phyloP scores from a whole-genome alignment of 2,797 vertebrate species.

The Petrocephalus sullivani region DNA sequence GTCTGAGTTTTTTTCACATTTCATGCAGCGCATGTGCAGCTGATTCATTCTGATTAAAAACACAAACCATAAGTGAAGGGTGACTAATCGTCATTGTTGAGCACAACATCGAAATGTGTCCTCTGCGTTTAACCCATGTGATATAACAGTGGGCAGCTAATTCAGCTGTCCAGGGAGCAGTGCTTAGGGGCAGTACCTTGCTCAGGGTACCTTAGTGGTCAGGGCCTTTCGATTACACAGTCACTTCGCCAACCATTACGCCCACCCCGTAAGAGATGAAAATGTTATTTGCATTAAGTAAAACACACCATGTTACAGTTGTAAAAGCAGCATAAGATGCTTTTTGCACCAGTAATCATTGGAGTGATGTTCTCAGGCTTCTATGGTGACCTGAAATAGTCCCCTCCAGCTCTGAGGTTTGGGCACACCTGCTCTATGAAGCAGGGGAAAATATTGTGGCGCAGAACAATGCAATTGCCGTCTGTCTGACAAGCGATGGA shows the following conservation, averaged over 20 bases:
- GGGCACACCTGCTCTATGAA: constrained; percentile 28
- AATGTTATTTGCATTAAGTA: not conserved
- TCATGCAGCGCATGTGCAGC: not conserved
- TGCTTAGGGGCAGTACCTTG: no score
- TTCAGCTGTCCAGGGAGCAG: no score
- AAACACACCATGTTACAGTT: not conserved
- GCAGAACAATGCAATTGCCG: constrained; percentile 53
- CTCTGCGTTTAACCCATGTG: no score
- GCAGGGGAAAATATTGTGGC: constrained; percentile 45
- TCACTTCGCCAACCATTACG: no score
- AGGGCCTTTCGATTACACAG: no score
- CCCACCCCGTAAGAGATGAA: not conserved
- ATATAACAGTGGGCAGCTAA: no score
- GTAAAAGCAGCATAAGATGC: not conserved
- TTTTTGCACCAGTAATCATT: not conserved
- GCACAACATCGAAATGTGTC: no score
- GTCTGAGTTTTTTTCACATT: not conserved
- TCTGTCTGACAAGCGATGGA: constrained; percentile 51
- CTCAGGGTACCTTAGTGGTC: no score
- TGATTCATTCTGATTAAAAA: not conserved
- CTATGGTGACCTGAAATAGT: constrained; percentile 4
- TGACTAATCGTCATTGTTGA: no score
- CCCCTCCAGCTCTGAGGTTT: not conserved
- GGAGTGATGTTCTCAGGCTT: not conserved
- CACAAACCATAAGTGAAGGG: not conserved